These are phyloP conservation scores for Heteromurus nitidus DNA, from an alignment of 2,888 invertebrate genomes.

Conservation along the genomic window DNA sequence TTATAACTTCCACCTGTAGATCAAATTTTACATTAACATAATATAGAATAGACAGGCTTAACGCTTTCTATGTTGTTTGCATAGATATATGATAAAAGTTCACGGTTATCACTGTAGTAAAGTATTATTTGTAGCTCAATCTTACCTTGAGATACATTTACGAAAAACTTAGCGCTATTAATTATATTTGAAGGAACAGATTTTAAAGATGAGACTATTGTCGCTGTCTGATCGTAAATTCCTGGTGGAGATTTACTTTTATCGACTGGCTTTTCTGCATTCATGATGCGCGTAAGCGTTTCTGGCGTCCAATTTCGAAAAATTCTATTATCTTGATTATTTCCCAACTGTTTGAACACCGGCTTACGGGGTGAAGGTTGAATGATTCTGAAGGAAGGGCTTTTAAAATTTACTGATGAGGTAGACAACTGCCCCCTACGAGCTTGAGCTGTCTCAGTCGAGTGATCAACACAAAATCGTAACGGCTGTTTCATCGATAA, in stretches of 20 bases:
- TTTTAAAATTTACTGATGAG: neutral
- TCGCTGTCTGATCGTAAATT: no score
- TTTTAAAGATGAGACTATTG: conserved; percentile 29
- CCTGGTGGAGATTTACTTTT: neutral
- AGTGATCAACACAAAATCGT: neutral
- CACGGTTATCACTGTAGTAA: neutral
- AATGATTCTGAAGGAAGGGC: no score
- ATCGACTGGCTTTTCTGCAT: neutral
- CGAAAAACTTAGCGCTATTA: conserved; percentile 10
- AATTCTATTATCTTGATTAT: conserved; percentile 34
- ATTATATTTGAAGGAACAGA: conserved; percentile 5
- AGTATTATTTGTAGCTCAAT: neutral
- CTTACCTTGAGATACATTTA: conserved; percentile 24
- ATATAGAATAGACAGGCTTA: no score
- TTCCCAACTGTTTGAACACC: conserved; percentile 26
- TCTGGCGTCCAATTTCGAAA: conserved; percentile 58
- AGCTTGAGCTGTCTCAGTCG: no score
- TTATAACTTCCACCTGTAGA: no score
- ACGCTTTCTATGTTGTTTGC: no score
- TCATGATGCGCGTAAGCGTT: conserved; percentile 36
- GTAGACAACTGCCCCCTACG: neutral
- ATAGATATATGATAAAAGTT: neutral
- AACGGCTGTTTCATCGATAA: neutral
- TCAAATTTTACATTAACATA: no score
- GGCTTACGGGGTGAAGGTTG: conserved; percentile 8